A percentile compares a stretch with the other conserved stretches of the same genome.
These are phyloP conservation scores for Pogonophryne albipinna DNA, from an alignment of 2,797 vertebrate species.

Conservation along the genomic window DNA sequence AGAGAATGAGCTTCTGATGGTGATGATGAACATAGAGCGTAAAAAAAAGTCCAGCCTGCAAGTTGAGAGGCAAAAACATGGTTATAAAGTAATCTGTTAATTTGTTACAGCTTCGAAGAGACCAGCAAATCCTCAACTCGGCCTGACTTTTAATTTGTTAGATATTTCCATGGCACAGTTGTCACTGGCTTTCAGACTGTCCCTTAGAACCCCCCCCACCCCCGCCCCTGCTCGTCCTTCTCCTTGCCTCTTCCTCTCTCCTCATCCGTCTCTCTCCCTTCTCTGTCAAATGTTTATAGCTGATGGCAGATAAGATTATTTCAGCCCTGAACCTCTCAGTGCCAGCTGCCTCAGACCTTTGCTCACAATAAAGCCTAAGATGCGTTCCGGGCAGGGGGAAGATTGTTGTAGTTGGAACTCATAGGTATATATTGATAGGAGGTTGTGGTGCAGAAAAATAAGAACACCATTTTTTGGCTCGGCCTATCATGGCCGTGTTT, in stretches of 20 bases:
- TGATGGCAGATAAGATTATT: conserved; percentile 89
- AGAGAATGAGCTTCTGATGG: conserved; percentile 62
- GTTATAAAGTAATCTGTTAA: conserved; percentile 59
- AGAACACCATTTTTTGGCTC: conserved; percentile 47
- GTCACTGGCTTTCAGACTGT: conserved; percentile 57
- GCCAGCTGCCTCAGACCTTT: conserved; percentile 88
- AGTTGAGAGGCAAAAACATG: conserved; percentile 55
- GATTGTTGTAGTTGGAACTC: conserved; percentile 84
- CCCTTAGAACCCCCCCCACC: conserved; percentile 16
- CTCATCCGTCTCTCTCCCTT: conserved; percentile 49
- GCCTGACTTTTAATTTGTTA: conserved; percentile 57
- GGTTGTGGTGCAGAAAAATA: conserved; percentile 57
- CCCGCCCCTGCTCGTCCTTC: conserved; percentile 26
- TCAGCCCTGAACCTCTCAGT: conserved; percentile 79
- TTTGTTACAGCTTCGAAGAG: conserved; percentile 58
- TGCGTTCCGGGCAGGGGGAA: conserved; percentile 76
- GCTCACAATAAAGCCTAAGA: conserved; percentile 86
- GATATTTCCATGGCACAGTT: conserved; percentile 64
- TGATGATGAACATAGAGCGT: conserved; percentile 66
- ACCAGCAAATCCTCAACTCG: conserved; percentile 53
- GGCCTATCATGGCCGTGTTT: conserved; percentile 56
- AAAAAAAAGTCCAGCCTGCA: conserved; percentile 58
- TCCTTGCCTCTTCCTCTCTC: conserved; percentile 52
- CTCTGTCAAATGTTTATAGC: conserved; percentile 87
- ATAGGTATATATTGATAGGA: conserved; percentile 72